Percentiles rank a stretch among this genome's conserved stretches.
Evolutionary conservation across 1,140 invertebrate species (phyloP).

Genomic region (Diabrotica undecimpunctata): DNA sequence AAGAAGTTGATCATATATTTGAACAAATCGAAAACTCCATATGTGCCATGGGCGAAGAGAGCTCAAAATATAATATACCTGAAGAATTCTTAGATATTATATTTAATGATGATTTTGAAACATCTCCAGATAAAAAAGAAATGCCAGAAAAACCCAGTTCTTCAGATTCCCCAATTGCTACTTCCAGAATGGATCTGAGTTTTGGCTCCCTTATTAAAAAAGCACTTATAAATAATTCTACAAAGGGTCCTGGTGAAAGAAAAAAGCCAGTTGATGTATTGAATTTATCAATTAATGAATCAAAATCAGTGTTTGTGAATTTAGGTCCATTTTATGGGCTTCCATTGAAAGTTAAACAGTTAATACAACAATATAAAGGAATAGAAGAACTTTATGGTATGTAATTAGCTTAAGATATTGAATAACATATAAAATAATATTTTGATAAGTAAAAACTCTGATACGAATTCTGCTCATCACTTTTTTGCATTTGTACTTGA

Average conservation of each 20-base stretch:
- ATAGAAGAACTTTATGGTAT: conserved; percentile 67
- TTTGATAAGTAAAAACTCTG: too few species aligned
- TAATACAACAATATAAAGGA: conserved; percentile 64
- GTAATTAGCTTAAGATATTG: conserved; percentile 14
- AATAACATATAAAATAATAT: too few species aligned
- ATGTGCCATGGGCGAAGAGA: conserved; percentile 32
- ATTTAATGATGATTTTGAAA: conserved; percentile 21
- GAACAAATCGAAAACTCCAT: conserved; percentile 41
- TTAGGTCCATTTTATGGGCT: conserved; percentile 68
- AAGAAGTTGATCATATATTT: conserved; percentile 39
- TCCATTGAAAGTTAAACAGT: conserved; percentile 58
- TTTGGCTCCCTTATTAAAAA: conserved; percentile 37
- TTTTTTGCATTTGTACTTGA: too few species aligned
- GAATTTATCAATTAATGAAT: conserved; percentile 18
- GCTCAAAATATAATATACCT: conserved; percentile 22
- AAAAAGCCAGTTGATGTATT: conserved; percentile 25
- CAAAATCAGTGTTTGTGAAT: conserved; percentile 34
- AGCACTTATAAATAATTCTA: conserved; percentile 38
- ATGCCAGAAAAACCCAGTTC: conserved; percentile 20
- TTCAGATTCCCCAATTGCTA: conserved; percentile 25
- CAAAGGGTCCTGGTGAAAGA: conserved; percentile 25
- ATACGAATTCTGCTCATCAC: too few species aligned
- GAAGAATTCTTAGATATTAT: conserved; percentile 33
- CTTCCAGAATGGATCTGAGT: conserved; percentile 28
- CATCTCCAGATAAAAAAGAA: conserved; percentile 20